Percentiles rank a stretch among this genome's conserved stretches.
Evolutionary conservation across 2,113 vertebrate species (phyloP).

Genomic region (Halcyon senegalensis): DNA sequence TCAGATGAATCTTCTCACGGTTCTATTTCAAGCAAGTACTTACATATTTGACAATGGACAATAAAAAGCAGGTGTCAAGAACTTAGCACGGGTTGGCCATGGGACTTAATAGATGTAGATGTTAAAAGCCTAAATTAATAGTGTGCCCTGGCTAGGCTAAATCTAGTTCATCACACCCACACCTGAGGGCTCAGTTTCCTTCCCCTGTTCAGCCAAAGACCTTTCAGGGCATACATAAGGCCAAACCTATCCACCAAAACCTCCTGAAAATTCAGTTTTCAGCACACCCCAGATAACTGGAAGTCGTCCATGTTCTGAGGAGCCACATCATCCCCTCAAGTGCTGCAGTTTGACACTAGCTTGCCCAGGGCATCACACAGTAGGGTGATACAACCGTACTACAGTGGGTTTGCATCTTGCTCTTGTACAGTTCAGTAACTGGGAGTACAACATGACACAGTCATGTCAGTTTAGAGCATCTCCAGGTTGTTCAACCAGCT

Average conservation of each 20-base stretch:
- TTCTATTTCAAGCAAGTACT: not conserved
- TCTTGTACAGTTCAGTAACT: not conserved
- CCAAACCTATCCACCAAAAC: not conserved
- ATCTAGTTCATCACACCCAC: not conserved
- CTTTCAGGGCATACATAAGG: not conserved
- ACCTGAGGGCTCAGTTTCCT: not conserved
- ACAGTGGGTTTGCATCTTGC: not conserved
- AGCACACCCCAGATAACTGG: not conserved
- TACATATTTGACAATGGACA: not conserved
- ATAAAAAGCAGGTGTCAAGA: slow-evolving; percentile 2
- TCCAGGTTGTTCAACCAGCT: not conserved
- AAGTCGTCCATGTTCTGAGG: not conserved
- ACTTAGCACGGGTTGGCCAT: not conserved
- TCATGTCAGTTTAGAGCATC: not conserved
- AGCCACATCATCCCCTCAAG: not conserved
- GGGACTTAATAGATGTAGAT: not conserved
- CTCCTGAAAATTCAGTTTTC: not conserved
- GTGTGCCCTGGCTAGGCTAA: not conserved
- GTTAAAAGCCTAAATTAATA: not conserved
- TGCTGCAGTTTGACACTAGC: not conserved
- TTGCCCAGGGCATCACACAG: not conserved
- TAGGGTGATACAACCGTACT: not conserved
- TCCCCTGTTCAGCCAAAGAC: not conserved
- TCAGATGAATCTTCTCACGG: not conserved
- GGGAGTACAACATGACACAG: not conserved